These are phyloP conservation scores for Cydia splendana DNA, from an alignment of 1,140 invertebrate species.

Conservation along the genomic window DNA sequence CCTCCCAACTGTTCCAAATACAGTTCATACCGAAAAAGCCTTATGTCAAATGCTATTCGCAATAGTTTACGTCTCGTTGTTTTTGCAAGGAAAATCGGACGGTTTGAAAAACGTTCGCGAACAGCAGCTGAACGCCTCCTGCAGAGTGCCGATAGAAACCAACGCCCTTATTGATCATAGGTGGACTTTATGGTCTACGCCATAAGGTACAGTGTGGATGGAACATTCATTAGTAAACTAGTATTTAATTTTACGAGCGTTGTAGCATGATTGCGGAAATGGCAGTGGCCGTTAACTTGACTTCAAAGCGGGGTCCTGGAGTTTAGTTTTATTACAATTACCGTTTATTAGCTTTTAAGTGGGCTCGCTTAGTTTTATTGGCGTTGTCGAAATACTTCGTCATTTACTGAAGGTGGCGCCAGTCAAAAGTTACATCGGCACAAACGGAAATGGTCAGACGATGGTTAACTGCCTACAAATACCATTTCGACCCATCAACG, in stretches of 20 bases:
- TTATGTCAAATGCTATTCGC: not conserved
- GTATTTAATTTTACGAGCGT: not conserved
- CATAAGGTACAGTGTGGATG: too few relatives aligned
- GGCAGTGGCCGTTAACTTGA: slow-evolving; percentile 15
- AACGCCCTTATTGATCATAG: not conserved
- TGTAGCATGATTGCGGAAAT: slow-evolving; percentile 24
- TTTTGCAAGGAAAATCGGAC: not conserved
- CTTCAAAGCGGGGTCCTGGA: slow-evolving; percentile 15
- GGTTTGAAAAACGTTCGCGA: not conserved
- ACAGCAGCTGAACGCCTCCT: slow-evolving; percentile 2
- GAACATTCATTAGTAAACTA: not conserved
- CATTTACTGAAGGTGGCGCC: not conserved
- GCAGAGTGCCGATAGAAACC: not conserved
- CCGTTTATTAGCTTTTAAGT: slow-evolving; percentile 27
- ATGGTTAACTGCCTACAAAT: too few relatives aligned
- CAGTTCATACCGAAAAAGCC: not conserved
- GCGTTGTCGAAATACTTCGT: not conserved
- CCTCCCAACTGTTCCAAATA: not conserved
- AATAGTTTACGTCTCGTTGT: not conserved
- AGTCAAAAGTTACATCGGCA: too few relatives aligned
- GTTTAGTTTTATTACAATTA: slow-evolving; percentile 29
- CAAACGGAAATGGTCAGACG: too few relatives aligned
- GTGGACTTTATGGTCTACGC: too few relatives aligned
- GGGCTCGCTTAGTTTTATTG: not conserved
- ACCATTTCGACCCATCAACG: too few relatives aligned